Conservation (phyloP, 2,888 invertebrate species). For the Netelia fuscicornis region DNA sequence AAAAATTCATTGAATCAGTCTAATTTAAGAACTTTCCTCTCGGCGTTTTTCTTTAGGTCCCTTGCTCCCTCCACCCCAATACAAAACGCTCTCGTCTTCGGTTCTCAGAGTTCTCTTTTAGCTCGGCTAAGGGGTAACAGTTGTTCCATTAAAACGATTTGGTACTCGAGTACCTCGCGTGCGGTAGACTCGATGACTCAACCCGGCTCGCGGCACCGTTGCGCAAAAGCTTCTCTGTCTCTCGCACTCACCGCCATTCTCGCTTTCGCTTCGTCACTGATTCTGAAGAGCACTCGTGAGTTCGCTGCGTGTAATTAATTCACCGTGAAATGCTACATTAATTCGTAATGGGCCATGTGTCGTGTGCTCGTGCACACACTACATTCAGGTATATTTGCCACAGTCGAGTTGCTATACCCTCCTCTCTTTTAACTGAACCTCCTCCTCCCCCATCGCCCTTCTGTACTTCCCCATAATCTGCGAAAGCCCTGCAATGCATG, state of each 20-base stretch:
- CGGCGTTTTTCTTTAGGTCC: slow-evolving; percentile 5
- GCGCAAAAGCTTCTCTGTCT: slow-evolving; percentile 37
- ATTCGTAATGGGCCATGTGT: slow-evolving; percentile 80
- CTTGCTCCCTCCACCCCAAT: slow-evolving; percentile 21
- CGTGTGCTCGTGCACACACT: slow-evolving; percentile 70
- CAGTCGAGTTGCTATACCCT: background rate
- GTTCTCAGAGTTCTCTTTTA: slow-evolving; percentile 52
- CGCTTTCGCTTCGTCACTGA: slow-evolving; percentile 37
- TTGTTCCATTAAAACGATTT: slow-evolving; percentile 82
- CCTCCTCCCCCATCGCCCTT: background rate
- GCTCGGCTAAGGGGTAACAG: slow-evolving; percentile 76
- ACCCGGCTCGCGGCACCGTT: slow-evolving; percentile 57
- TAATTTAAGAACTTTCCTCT: background rate
- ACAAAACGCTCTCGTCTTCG: slow-evolving; percentile 33
- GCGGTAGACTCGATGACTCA: slow-evolving; percentile 66
- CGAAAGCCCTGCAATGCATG: slow-evolving; percentile 29
- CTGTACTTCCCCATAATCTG: background rate
- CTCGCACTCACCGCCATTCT: slow-evolving; percentile 19
- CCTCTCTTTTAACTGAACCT: slow-evolving; percentile 14
- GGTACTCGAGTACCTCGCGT: slow-evolving; percentile 77
- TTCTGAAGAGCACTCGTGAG: slow-evolving; percentile 77
- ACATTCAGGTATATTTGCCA: slow-evolving; percentile 47
- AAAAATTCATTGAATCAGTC: too few species aligned
- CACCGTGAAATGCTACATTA: slow-evolving; percentile 82
- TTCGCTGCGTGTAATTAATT: slow-evolving; percentile 81